Conservation (phyloP, 92 coral and sea anemone species). For the Muricea muricata region DNA sequence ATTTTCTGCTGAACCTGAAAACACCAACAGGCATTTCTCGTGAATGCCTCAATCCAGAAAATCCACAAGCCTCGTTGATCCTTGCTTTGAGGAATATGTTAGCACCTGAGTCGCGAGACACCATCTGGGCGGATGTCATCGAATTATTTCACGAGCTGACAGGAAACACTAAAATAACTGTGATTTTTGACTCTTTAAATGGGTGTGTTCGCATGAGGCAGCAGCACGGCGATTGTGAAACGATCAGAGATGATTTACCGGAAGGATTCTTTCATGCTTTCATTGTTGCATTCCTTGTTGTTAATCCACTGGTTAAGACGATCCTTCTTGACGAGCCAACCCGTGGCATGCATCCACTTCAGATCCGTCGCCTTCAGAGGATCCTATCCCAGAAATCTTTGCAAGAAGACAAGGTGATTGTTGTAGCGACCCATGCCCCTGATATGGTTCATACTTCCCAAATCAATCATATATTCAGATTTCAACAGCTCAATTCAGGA, state of each 20-base stretch:
- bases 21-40: neutral
- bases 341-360: constrained; percentile 96
- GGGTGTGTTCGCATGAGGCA: constrained; percentile 16
- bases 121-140: constrained; percentile 34
- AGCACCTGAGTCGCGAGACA: constrained; percentile 26
- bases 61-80: constrained; percentile 20
- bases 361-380: constrained; percentile 79
- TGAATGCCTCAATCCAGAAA: neutral
- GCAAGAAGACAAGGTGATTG: constrained; percentile 76
- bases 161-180: constrained; percentile 72
- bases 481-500: constrained; percentile 83
- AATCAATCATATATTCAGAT: constrained; percentile 82
- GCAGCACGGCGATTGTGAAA: constrained; percentile 8
- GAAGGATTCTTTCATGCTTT: constrained; percentile 89
- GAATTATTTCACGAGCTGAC: constrained; percentile 78
- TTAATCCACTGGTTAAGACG: constrained; percentile 70
- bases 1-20: neutral
- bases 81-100: constrained; percentile 11
- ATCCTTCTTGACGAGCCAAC: constrained; percentile 87
- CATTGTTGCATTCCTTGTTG: constrained; percentile 79
- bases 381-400: constrained; percentile 89
- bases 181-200: neutral
- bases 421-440: constrained; percentile 85
- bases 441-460: constrained; percentile 84
- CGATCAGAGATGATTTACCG: constrained; percentile 57